phyloP scores from a whole-genome alignment of 2,797 vertebrate genomes.

The Crenuchus spilurus region DNA sequence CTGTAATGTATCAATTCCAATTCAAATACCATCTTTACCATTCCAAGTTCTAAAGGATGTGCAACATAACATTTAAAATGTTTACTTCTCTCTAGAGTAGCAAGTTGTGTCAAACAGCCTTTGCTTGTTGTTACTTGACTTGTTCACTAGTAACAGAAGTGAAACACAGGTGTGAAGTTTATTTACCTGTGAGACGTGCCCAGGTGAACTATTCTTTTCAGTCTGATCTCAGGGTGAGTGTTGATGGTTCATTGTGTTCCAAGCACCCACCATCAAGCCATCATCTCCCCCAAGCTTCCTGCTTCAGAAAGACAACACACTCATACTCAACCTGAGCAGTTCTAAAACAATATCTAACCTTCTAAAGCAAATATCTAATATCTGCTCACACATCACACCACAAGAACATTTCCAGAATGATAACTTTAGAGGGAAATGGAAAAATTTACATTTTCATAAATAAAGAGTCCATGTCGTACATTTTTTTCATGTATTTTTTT shows the following conservation, averaged over 20 bases:
- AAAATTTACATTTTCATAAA: no score
- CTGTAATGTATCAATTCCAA: neutral
- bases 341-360: no score
- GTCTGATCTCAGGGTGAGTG: slow-evolving; percentile 67
- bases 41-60: neutral
- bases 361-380: no score
- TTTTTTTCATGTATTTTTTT: no score
- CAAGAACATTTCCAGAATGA: no score
- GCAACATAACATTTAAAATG: neutral
- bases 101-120: neutral
- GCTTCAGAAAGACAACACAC: slow-evolving; percentile 48
- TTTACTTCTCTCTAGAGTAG: no score
- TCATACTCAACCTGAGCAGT: neutral
- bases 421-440: no score
- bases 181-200: slow-evolving; percentile 75
- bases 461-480: no score
- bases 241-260: slow-evolving; percentile 62
- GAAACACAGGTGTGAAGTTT: neutral
- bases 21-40: neutral
- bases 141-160: neutral
- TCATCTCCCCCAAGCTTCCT: slow-evolving; percentile 60
- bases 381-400: no score
- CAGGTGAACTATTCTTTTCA: slow-evolving; percentile 71
- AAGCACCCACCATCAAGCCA: slow-evolving; percentile 73
- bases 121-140: neutral